A percentile compares a stretch with the other conserved stretches of the same genome.
phyloP scores from a whole-genome alignment of 2,113 vertebrate genomes.

The Sylvilagus bachmani region DNA sequence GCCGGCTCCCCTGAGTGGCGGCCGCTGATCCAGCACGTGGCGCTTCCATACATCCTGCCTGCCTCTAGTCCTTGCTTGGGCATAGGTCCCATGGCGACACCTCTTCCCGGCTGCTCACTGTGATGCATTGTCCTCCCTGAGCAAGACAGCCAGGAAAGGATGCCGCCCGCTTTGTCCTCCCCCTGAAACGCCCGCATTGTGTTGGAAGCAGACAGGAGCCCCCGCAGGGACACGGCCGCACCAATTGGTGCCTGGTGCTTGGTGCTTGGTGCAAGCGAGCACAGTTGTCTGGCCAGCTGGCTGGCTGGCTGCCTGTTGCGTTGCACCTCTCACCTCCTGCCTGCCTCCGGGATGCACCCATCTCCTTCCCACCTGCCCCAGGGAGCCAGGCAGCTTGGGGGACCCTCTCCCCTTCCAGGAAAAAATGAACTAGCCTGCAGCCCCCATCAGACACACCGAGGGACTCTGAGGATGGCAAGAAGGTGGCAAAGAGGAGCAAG shows the following conservation, averaged over 20 bases:
- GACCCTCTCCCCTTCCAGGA: not conserved
- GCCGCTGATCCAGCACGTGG: no score
- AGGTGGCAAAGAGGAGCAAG: not conserved
- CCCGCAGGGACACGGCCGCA: not conserved
- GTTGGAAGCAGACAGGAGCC: not conserved
- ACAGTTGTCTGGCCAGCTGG: not conserved
- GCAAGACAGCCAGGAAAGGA: not conserved
- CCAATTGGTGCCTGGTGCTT: not conserved
- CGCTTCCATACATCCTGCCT: no score
- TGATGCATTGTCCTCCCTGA: not conserved
- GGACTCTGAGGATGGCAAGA: not conserved
- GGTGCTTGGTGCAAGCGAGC: not conserved
- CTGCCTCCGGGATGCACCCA: not conserved
- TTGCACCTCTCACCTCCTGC: no score
- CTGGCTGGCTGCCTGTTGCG: not conserved
- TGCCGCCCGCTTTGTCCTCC: not conserved
- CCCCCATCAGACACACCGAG: not conserved
- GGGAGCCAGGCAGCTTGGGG: not conserved
- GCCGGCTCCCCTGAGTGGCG: no score
- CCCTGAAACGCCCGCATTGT: not conserved
- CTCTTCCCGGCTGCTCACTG: not conserved
- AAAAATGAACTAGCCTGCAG: not conserved
- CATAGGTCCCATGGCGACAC: not conserved
- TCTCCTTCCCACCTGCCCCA: not conserved
- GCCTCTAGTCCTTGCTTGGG: no score